Percentiles rank a stretch among this genome's conserved stretches.
phyloP scores from a whole-genome alignment of 1,140 invertebrate genomes.

The Zaprionus lachaisei region DNA sequence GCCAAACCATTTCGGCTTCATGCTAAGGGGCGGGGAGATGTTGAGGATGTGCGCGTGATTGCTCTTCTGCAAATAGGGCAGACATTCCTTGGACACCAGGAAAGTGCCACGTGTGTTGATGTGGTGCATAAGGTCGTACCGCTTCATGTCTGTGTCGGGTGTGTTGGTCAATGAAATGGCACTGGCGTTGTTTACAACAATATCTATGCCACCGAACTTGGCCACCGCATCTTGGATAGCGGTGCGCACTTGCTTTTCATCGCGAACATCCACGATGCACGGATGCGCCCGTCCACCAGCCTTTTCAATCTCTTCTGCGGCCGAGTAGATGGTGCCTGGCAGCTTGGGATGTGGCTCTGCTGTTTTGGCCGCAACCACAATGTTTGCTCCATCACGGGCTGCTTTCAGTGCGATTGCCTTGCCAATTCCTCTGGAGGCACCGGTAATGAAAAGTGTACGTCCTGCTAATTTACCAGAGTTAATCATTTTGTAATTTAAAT shows the following conservation, averaged over 20 bases:
- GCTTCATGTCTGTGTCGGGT: slow-evolving; percentile 96
- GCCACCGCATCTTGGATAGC: slow-evolving; percentile 93
- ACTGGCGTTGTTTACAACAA: slow-evolving; percentile 98
- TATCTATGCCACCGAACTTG: slow-evolving; percentile 98
- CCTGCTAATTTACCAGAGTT: slow-evolving; percentile 93
- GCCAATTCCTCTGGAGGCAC: slow-evolving; percentile 98
- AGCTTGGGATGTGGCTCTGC: slow-evolving; percentile 97
- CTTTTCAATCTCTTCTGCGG: slow-evolving; percentile 95
- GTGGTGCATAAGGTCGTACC: slow-evolving; percentile 96
- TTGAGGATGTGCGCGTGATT: slow-evolving; percentile 98
- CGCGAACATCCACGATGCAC: slow-evolving; percentile 96
- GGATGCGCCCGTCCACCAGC: slow-evolving; percentile 92
- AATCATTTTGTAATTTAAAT: slow-evolving; percentile 65
- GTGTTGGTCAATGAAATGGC: slow-evolving; percentile 97
- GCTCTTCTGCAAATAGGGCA: slow-evolving; percentile 95
- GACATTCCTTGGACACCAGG: slow-evolving; percentile 95
- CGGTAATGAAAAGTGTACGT: slow-evolving; percentile 97
- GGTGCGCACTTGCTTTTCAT: slow-evolving; percentile 92
- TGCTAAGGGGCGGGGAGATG: slow-evolving; percentile 96
- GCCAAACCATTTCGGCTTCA: slow-evolving; percentile 96
- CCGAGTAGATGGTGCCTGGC: slow-evolving; percentile 98
- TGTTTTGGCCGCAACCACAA: slow-evolving; percentile 98
- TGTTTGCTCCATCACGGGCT: slow-evolving; percentile 97
- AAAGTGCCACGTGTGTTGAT: slow-evolving; percentile 97
- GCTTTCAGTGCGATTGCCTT: slow-evolving; percentile 98